These are phyloP conservation scores for Shinisaurus crocodilurus DNA, from an alignment of 2,113 vertebrate species.

Conservation along the genomic window DNA sequence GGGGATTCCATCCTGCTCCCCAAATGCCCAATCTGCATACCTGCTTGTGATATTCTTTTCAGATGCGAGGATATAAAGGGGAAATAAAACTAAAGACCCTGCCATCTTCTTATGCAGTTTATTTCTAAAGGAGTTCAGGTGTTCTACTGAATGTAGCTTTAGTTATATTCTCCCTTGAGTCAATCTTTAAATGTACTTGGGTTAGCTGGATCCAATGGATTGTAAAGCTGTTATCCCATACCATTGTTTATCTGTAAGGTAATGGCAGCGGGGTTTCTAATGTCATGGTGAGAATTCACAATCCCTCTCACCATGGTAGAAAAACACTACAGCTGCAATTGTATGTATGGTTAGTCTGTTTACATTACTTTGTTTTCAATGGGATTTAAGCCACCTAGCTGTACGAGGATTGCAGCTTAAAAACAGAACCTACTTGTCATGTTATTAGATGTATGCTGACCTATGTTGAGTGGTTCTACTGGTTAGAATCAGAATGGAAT, in stretches of 20 bases:
- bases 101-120: conserved; percentile 35
- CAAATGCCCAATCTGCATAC: conserved; percentile 7
- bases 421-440: not conserved
- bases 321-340: conserved; percentile 22
- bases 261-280: conserved; percentile 28
- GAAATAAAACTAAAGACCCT: fast-evolving
- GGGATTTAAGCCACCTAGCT: not conserved
- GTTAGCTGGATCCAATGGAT: conserved; percentile 51
- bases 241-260: not conserved
- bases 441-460: not conserved
- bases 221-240: conserved; percentile 11
- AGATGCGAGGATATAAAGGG: not conserved
- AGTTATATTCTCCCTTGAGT: conserved; percentile 20
- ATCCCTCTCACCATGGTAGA: not conserved
- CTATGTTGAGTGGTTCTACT: not conserved
- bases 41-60: conserved; percentile 22
- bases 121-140: conserved; percentile 47
- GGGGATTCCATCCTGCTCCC: not conserved
- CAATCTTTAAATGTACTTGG: conserved; percentile 45
- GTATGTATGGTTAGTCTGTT: not conserved
- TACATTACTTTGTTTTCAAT: not conserved
- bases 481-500: not conserved
- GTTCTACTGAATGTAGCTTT: conserved; percentile 40
- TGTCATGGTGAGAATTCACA: conserved; percentile 6
- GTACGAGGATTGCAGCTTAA: not conserved